Base-by-base conservation (phyloP, 2,888 invertebrate genomes). In the Alloplasta piceator region DNA sequence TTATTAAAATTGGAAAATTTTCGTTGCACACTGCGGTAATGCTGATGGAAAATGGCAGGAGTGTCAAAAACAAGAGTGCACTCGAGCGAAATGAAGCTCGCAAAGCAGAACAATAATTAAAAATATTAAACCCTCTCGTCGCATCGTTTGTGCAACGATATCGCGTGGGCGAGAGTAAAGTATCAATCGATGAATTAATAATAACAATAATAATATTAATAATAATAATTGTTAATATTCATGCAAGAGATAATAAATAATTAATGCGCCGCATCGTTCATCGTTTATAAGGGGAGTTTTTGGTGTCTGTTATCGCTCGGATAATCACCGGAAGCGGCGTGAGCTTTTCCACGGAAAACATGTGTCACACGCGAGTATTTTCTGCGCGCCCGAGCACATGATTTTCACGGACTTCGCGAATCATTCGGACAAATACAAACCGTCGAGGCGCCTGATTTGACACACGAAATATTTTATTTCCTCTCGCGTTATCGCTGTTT, bases 121-220 rank as follows among this genome's bases (percentile, higher is more conserved):
- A 63, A 63, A 80, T 70, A 77, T 80, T 72, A 58, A 64, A 41
- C 16, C n/a, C 26, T 36, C 58, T 61, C 12, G 72, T 80, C 56
- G 50, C 43, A 36, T 63, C 52, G 58, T 77, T 56, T 43, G 36
- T 52, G 3, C 26, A n/a, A n/a, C n/a, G n/a, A n/a, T n/a, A n/a
- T n/a, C 10, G 43, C 63, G 26, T 14, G 14, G 41, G 46, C 56
- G 52, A 70, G 12, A 6, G 14, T 77, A 64, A 77, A 73, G 63
- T 76, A 72, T 72, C 71, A 63, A 71, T 67, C 67, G 58, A 66
- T 72, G 68, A 50, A 80, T 77, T n/a, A n/a, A n/a, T n/a, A n/a
- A n/a, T n/a, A n/a, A n/a, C n/a, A n/a, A n/a, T n/a, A n/a, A n/a
- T n/a, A n/a, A n/a, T n/a, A n/a, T n/a, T n/a, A n/a, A n/a, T n/a